Percentiles rank a stretch among this genome's conserved stretches.
Evolutionary conservation across 2,797 vertebrate genomes (phyloP).

Genomic region (Ctenochaetus hawaiiensis): DNA sequence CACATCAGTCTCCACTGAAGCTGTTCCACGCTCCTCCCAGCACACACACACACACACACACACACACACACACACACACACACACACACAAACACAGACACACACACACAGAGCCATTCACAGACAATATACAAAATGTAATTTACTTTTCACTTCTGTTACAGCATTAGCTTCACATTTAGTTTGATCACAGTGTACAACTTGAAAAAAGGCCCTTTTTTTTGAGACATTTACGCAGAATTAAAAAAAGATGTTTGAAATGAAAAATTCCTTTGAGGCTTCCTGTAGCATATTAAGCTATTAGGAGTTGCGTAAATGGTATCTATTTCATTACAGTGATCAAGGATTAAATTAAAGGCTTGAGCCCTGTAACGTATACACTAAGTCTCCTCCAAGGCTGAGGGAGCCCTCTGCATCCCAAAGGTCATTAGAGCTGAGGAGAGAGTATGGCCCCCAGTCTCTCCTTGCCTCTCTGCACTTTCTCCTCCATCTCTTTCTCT

Average conservation of each 20-base stretch:
- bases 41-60: constrained; percentile 42
- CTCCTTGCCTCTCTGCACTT: constrained; percentile 47
- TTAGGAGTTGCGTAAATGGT: constrained; percentile 78
- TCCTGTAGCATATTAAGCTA: constrained; percentile 80
- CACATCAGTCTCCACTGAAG: constrained; percentile 78
- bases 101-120: constrained; percentile 54
- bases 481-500: constrained; percentile 47
- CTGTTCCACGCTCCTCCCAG: constrained; percentile 73
- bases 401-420: constrained; percentile 82
- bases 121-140: constrained; percentile 70
- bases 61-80: constrained; percentile 35
- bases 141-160: constrained; percentile 77
- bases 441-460: constrained; percentile 73
- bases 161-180: constrained; percentile 77
- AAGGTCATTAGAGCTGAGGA: constrained; percentile 84
- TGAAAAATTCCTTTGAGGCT: constrained; percentile 72
- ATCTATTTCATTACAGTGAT: constrained; percentile 85
- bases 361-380: constrained; percentile 83
- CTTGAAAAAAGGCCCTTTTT: constrained; percentile 46
- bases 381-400: constrained; percentile 78
- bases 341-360: constrained; percentile 85
- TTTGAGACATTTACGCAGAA: constrained; percentile 29
- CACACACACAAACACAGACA: constrained; percentile 35
- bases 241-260: constrained; percentile 64
- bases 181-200: constrained; percentile 78